Percentiles rank a stretch among this genome's conserved stretches.
phyloP scores from a whole-genome alignment of 2,113 vertebrate genomes.

The Dipodomys merriami region DNA sequence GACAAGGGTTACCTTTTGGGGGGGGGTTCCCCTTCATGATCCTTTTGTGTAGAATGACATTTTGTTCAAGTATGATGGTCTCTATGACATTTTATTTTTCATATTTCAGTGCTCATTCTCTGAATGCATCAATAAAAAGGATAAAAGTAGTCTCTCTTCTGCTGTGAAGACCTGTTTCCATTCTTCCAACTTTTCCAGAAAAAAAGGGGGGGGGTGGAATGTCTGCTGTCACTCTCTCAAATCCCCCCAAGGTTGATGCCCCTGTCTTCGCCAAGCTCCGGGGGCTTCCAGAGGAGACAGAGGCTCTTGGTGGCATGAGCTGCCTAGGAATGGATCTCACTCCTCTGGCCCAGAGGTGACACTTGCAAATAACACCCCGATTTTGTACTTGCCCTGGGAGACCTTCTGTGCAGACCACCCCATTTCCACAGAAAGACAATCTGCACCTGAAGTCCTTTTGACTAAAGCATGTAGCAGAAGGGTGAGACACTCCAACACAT shows the following conservation, averaged over 20 bases:
- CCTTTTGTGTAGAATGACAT: slow-evolving; percentile 73
- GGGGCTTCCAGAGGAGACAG: slow-evolving; percentile 74
- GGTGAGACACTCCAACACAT: background rate
- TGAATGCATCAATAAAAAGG: slow-evolving; percentile 78
- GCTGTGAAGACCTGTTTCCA: slow-evolving; percentile 53
- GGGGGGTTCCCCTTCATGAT: slow-evolving; percentile 67
- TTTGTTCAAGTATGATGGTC: slow-evolving; percentile 85
- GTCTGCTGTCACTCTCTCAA: slow-evolving; percentile 59
- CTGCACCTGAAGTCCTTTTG: background rate
- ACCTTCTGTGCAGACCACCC: slow-evolving; percentile 39
- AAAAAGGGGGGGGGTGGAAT: slow-evolving; percentile 39
- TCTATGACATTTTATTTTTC: slow-evolving; percentile 74
- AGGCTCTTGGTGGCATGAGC: slow-evolving; percentile 73
- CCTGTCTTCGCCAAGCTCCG: slow-evolving; percentile 57
- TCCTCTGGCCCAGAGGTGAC: slow-evolving; percentile 64
- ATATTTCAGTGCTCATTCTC: slow-evolving; percentile 74
- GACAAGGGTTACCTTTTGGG: slow-evolving; percentile 34
- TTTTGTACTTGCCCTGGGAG: slow-evolving; percentile 64
- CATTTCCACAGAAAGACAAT: slow-evolving; percentile 64
- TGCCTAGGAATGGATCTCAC: slow-evolving; percentile 66
- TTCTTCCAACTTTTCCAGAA: slow-evolving; percentile 58
- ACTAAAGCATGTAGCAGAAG: background rate
- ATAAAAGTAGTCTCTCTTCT: slow-evolving; percentile 79
- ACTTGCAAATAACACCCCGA: background rate
- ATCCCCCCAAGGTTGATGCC: slow-evolving; percentile 33